phyloP scores from a whole-genome alignment of 1,140 invertebrate genomes.

The Carposina sasakii region DNA sequence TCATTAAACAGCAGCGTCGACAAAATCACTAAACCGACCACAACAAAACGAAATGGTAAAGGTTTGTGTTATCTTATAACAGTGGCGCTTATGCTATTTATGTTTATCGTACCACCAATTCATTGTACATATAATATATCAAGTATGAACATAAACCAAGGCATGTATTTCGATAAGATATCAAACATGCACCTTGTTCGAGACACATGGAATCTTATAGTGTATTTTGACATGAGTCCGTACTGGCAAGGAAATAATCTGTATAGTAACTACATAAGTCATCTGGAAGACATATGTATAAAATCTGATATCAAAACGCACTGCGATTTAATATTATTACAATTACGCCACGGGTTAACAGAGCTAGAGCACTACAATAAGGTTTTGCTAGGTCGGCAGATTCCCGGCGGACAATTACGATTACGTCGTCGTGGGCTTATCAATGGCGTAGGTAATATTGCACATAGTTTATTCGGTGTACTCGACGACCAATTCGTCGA shows the following conservation, averaged over 20 bases:
- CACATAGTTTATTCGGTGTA: constrained; percentile 16
- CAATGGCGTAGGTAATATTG: constrained; percentile 23
- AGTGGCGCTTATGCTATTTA: neutral
- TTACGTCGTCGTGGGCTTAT: constrained; percentile 19
- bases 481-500: constrained; percentile 12
- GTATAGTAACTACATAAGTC: constrained; percentile 4
- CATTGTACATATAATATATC: neutral
- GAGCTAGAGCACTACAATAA: constrained; percentile 21
- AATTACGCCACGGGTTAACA: constrained; percentile 17
- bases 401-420: neutral
- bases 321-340: constrained; percentile 11
- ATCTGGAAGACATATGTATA: neutral
- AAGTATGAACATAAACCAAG: neutral
- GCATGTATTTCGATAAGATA: constrained; percentile 18
- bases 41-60: neutral
- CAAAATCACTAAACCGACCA: neutral
- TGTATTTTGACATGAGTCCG: constrained; percentile 22
- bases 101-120: neutral
- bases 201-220: constrained; percentile 26
- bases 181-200: constrained; percentile 19
- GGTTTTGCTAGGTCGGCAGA: constrained; percentile 10
- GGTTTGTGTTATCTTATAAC: neutral
- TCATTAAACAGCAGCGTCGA: neutral
- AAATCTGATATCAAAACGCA: neutral
- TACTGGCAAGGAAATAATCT: constrained; percentile 18